Conservation (phyloP, 2,113 vertebrate species). For the Microcebus jonahi region DNA sequence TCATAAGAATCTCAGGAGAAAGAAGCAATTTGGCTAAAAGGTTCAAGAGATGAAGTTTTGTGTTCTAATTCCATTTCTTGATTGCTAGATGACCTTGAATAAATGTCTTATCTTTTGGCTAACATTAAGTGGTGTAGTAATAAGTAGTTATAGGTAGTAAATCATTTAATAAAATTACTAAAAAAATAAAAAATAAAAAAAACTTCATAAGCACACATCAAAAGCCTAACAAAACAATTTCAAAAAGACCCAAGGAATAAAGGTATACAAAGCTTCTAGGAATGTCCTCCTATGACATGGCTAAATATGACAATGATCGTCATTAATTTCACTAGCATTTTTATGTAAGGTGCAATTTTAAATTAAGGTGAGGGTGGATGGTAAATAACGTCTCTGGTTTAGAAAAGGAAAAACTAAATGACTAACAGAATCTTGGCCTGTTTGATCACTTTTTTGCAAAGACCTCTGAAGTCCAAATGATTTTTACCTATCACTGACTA, state of each 20-base stretch:
- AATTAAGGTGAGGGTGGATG: background rate
- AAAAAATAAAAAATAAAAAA: background rate
- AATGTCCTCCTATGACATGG: background rate
- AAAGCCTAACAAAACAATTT: conserved; percentile 12
- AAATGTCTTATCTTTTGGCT: background rate
- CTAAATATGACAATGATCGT: background rate
- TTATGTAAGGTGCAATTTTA: background rate
- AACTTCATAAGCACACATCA: background rate
- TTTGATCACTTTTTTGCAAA: conserved; percentile 50
- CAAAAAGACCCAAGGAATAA: background rate
- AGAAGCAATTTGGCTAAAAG: background rate
- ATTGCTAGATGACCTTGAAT: background rate
- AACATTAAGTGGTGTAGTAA: background rate
- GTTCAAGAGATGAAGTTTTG: background rate
- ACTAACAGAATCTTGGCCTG: background rate
- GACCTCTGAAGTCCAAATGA: conserved; percentile 19
- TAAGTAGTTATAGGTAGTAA: background rate
- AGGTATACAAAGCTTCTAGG: background rate
- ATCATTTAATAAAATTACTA: background rate
- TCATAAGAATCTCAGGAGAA: conserved; percentile 34
- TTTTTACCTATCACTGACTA: conserved; percentile 33
- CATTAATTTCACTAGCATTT: background rate
- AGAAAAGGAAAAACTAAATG: conserved; percentile 30
- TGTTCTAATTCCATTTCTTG: background rate
- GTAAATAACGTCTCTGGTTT: background rate